These are phyloP conservation scores for Calliscelio sp. DNA, from an alignment of 2,888 invertebrate genomes.

Conservation along the genomic window DNA sequence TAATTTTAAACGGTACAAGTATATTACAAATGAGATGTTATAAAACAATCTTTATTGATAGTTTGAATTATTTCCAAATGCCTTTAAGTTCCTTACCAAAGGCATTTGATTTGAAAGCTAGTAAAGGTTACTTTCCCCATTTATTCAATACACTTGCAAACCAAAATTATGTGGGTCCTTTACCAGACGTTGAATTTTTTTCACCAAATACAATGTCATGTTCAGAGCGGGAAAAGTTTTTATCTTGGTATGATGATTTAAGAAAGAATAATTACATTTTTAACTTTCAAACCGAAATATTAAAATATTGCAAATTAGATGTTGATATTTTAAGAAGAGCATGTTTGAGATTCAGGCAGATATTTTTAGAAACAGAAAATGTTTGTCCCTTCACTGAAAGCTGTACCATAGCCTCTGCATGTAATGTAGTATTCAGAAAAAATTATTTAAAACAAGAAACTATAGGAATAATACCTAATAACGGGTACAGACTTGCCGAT, in stretches of 20 bases:
- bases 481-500: no score
- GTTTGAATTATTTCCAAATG: conserved; percentile 73
- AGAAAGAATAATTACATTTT: not conserved
- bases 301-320: no score
- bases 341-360: conserved; percentile 4
- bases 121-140: no score
- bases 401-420: conserved; percentile 21
- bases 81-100: no score
- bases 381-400: conserved; percentile 9
- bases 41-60: conserved; percentile 69
- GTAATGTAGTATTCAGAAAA: conserved; percentile 5
- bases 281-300: conserved; percentile 4
- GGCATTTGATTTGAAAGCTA: conserved; percentile 74
- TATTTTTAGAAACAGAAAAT: not conserved
- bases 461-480: not conserved
- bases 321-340: not conserved
- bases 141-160: conserved; percentile 73
- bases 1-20: conserved; percentile 75
- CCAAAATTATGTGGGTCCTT: conserved; percentile 63
- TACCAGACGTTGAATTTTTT: conserved; percentile 61
- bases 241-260: conserved; percentile 8
- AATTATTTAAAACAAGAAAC: conserved; percentile 8
- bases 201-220: no score
- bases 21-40: conserved; percentile 64
- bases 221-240: conserved; percentile 47